These are phyloP conservation scores for Thera obeliscata DNA, from an alignment of 2,888 invertebrate genomes.

Conservation along the genomic window DNA sequence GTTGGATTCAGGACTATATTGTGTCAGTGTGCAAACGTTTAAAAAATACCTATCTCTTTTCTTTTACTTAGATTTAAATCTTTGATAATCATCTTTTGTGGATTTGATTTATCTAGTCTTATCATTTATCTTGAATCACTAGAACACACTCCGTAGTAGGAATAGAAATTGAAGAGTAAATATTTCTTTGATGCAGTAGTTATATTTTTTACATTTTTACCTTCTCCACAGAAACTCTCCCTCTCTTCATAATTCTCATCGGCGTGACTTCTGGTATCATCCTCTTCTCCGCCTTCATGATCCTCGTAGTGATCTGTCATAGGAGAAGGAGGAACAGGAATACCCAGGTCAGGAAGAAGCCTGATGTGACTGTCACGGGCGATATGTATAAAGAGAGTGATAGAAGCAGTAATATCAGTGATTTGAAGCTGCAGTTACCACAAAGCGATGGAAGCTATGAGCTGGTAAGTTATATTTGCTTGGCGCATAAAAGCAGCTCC, in stretches of 20 bases:
- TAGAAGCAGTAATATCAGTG: conserved; percentile 95
- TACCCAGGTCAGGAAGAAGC: conserved; percentile 84
- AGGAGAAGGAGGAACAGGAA: conserved; percentile 85
- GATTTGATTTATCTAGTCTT: no score
- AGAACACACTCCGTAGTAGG: no score
- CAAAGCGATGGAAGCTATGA: conserved; percentile 92
- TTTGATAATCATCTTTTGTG: no score
- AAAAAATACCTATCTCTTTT: no score
- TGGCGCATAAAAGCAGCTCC: no score
- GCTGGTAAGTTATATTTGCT: conserved; percentile 75
- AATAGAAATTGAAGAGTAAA: no score
- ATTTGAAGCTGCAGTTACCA: conserved; percentile 94
- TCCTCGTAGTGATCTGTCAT: conserved; percentile 92
- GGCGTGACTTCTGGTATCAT: conserved; percentile 93
- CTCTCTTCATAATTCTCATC: conserved; percentile 92
- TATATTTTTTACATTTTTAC: conserved; percentile 9
- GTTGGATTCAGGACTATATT: no score
- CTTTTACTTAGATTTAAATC: no score
- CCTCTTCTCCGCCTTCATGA: conserved; percentile 91
- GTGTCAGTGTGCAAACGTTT: no score
- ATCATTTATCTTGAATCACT: no score
- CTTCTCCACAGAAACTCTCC: conserved; percentile 87
- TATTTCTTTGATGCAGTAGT: no score
- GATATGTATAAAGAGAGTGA: conserved; percentile 90
- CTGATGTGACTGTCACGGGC: conserved; percentile 80